These are phyloP conservation scores for Athalia rosae DNA, from an alignment of 2,888 invertebrate genomes.

Conservation along the genomic window DNA sequence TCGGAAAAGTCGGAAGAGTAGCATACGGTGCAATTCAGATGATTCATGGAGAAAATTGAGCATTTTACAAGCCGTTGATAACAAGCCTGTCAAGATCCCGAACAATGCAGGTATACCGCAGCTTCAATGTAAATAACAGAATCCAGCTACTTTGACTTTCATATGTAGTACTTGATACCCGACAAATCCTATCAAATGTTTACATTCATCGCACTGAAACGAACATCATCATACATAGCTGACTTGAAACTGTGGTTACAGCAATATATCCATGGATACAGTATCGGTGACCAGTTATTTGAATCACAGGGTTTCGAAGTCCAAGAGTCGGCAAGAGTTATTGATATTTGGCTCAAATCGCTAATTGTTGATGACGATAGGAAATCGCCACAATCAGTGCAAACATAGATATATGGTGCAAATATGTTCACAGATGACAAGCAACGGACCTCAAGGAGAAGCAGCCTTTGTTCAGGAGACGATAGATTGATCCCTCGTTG, in stretches of 20 bases:
- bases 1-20: slow-evolving; percentile 15
- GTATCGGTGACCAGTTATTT: too few relatives aligned
- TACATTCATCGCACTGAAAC: too few relatives aligned
- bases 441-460: background rate
- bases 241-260: too few relatives aligned
- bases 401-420: slow-evolving; percentile 14
- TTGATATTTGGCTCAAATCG: background rate
- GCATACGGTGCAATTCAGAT: slow-evolving; percentile 19
- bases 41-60: slow-evolving; percentile 45
- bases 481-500: background rate
- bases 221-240: too few relatives aligned
- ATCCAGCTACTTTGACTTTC: too few relatives aligned
- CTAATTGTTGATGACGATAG: background rate
- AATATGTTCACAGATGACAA: slow-evolving; percentile 13
- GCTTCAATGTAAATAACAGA: too few relatives aligned
- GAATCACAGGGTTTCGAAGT: slow-evolving; percentile 6
- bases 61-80: slow-evolving; percentile 50
- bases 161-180: too few relatives aligned
- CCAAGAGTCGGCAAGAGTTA: slow-evolving; percentile 7
- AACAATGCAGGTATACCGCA: background rate
- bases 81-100: slow-evolving; percentile 50
- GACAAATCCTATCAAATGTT: too few relatives aligned
- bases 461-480: background rate
- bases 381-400: background rate
- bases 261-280: too few relatives aligned